Evolutionary conservation across 2,113 vertebrate genomes (phyloP).

Genomic region (Gnathonemus longibarbis): DNA sequence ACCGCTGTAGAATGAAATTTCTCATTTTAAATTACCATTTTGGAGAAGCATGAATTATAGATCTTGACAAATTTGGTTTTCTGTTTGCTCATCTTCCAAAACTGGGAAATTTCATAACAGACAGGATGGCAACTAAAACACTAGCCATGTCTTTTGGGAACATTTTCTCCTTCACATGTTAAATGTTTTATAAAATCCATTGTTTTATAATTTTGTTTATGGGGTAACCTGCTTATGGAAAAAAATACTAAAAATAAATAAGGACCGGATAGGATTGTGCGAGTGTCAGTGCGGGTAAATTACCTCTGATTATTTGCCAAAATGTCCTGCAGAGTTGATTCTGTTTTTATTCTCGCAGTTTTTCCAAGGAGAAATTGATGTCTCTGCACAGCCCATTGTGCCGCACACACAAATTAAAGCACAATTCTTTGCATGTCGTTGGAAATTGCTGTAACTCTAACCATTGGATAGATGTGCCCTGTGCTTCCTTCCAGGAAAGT

Average conservation of each 20-base stretch:
- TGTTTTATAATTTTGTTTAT: slow-evolving; percentile 22
- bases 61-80: not conserved
- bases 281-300: not conserved
- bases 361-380: not conserved
- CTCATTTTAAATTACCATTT: not conserved
- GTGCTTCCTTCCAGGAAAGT: not conserved
- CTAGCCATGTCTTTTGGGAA: not conserved
- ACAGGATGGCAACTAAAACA: not conserved
- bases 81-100: not conserved
- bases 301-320: not conserved
- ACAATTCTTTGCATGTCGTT: not conserved
- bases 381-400: not conserved
- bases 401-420: not conserved
- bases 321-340: not conserved
- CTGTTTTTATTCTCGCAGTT: not conserved
- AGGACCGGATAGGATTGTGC: not conserved
- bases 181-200: slow-evolving; percentile 11
- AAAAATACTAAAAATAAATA: slow-evolving; percentile 12
- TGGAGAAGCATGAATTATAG: not conserved
- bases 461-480: not conserved
- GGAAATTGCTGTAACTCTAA: not conserved
- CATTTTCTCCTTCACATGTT: not conserved
- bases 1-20: not conserved
- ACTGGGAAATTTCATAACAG: not conserved
- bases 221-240: slow-evolving; percentile 8